Base-by-base conservation (phyloP, 2,888 invertebrate genomes). In the Prionchulus punctatus region DNA sequence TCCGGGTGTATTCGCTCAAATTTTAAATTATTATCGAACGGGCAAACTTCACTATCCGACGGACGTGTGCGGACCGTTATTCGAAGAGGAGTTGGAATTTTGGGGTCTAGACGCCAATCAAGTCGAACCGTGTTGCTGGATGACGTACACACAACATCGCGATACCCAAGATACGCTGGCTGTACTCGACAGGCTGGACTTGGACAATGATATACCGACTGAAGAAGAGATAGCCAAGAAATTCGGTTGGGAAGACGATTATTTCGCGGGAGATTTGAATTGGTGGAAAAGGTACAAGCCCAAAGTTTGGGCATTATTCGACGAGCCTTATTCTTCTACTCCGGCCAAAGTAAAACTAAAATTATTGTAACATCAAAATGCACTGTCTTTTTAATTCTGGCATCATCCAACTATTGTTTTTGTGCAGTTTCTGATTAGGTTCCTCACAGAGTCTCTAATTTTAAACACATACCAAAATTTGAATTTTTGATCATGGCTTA, bases 71-170 rank as follows among this genome's bases (percentile, higher is more conserved):
- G 96, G 96, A 49, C 98, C 96, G 55, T 79, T 98, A 62, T 98
- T 98, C 73, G 98, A 98, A 73, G 96, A 96, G 72, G 98, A 98
- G 74, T 80, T 98, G 64, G 96, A 96, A 76, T 98, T 92, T 75
- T 96, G 96, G 96, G 96, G 96, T 18, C 80, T 98, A 64, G 96
- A 98, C 73, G 88, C 96, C 42, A 98, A 98, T 78, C 96, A 98
- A 77, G 75, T 75, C 1, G 43, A 68, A 67, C 45, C 54, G 2
- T 58, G 49, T 43, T 57, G 56, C 51, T 57, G 50, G 49, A 77
- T 77, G 77, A 77, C 77, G 12, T 77, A 77, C 66, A 77, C 77
- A 1, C 88, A 59, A 82, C 77, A 78, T 60, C 57, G 72, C 49
- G 76, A 78, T 64, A 78, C 77, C 0, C 63, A 65, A 77, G 94